These are phyloP conservation scores for Acanthurus lineatus DNA, from an alignment of 2,797 vertebrate genomes.

Conservation along the genomic window DNA sequence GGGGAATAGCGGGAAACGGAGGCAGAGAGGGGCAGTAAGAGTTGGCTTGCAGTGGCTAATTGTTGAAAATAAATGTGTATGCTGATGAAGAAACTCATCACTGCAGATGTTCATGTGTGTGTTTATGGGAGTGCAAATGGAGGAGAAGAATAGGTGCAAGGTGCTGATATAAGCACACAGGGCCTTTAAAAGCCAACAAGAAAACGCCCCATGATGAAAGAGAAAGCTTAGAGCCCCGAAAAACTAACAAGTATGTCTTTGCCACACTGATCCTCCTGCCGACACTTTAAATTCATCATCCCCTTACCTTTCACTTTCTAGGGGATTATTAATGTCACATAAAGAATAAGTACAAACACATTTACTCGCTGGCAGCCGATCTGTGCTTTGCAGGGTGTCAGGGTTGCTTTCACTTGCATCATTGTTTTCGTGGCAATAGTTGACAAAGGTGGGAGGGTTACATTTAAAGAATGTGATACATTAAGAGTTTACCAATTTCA, in stretches of 20 bases:
- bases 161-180: slow-evolving; percentile 72
- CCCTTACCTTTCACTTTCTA: slow-evolving; percentile 74
- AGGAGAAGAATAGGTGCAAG: slow-evolving; percentile 49
- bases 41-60: slow-evolving; percentile 69
- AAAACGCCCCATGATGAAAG: slow-evolving; percentile 68
- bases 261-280: slow-evolving; percentile 63
- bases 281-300: slow-evolving; percentile 77
- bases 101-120: slow-evolving; percentile 26
- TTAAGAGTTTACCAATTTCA: slow-evolving; percentile 54
- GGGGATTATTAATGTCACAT: slow-evolving; percentile 77
- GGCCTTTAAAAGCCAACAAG: slow-evolving; percentile 68
- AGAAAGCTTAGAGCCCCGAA: slow-evolving; percentile 52
- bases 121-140: not conserved
- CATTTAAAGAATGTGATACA: slow-evolving; percentile 62
- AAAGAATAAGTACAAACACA: slow-evolving; percentile 73
- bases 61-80: slow-evolving; percentile 70
- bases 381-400: slow-evolving; percentile 40
- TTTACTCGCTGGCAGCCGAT: slow-evolving; percentile 54
- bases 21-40: slow-evolving; percentile 47
- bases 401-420: slow-evolving; percentile 75
- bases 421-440: slow-evolving; percentile 56
- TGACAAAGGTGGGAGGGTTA: slow-evolving; percentile 65
- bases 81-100: slow-evolving; percentile 70
- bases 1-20: slow-evolving; percentile 60
- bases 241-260: slow-evolving; percentile 71